phyloP scores from a whole-genome alignment of 35 echinoderm and acorn worm genomes.

The Stichopus chloronotus region DNA sequence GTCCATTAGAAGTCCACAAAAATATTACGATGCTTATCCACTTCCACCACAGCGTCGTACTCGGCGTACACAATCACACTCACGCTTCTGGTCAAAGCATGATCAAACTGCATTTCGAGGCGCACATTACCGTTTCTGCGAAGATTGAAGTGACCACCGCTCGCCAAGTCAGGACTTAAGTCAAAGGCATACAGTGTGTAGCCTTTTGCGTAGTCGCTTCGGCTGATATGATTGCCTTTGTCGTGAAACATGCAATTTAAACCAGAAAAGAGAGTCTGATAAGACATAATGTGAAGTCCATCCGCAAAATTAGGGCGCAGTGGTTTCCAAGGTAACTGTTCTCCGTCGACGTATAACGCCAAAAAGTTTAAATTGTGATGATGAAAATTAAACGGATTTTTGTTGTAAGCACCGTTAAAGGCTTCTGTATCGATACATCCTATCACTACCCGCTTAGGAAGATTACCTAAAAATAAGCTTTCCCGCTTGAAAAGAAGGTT shows the following conservation, averaged over 20 bases:
- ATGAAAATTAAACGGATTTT: constrained; percentile 81
- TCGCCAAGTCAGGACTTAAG: background rate
- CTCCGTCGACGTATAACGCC: constrained; percentile 69
- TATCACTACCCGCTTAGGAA: constrained; percentile 69
- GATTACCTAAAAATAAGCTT: constrained; percentile 37
- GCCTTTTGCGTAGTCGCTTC: background rate
- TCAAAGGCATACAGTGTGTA: constrained; percentile 4
- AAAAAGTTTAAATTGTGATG: too few relatives aligned
- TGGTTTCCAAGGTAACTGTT: too few relatives aligned
- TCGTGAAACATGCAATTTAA: constrained; percentile 30
- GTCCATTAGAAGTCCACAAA: too few relatives aligned
- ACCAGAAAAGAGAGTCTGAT: constrained; percentile 65
- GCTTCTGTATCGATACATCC: constrained; percentile 60
- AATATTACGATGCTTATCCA: too few relatives aligned
- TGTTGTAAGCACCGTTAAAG: constrained; percentile 71
- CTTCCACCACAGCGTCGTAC: too few relatives aligned
- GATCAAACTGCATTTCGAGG: too few relatives aligned
- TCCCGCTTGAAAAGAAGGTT: constrained; percentile 3
- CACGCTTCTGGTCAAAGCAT: too few relatives aligned
- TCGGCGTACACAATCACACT: too few relatives aligned
- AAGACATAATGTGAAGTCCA: constrained; percentile 50
- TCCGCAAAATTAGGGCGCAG: too few relatives aligned
- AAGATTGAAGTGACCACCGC: background rate
- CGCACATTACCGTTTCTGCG: too few relatives aligned
- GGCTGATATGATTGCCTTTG: constrained; percentile 8